Conservation (phyloP, 2,888 invertebrate genomes). For the Argynnis bischoffii region DNA sequence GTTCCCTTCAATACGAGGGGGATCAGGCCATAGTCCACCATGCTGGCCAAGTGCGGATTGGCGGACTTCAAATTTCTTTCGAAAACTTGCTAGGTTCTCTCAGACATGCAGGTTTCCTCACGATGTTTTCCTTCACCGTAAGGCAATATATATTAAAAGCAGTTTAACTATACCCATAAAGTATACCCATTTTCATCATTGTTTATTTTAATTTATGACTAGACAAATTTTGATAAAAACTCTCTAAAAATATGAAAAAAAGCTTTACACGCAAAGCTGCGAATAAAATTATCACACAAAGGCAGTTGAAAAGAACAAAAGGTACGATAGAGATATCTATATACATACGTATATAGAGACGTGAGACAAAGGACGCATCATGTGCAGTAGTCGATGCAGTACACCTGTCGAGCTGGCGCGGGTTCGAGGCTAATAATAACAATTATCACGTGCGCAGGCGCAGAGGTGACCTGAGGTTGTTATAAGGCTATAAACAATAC, state of each 20-base stretch:
- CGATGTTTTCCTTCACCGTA: no score
- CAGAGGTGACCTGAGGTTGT: conserved; percentile 48
- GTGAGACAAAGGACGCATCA: conserved; percentile 22
- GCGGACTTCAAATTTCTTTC: no score
- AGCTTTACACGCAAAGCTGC: background rate
- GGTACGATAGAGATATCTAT: background rate
- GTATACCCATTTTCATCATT: no score
- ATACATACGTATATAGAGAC: background rate
- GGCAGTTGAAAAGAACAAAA: background rate
- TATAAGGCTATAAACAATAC: background rate
- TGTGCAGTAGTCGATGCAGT: conserved; percentile 20
- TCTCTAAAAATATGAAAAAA: background rate
- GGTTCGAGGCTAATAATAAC: conserved; percentile 61
- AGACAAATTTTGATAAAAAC: no score
- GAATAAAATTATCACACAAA: conserved; percentile 2
- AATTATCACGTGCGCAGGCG: conserved; percentile 53
- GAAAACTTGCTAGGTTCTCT: no score
- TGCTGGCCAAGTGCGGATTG: no score
- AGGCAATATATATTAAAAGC: no score
- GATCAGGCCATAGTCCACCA: no score
- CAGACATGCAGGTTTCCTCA: no score
- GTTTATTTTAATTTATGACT: no score
- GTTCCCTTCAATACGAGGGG: no score
- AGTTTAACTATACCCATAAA: no score
- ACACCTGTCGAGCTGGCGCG: conserved; percentile 51